Evolutionary conservation across 1,140 invertebrate genomes (phyloP).

Genomic region (Globodera rostochiensis): DNA sequence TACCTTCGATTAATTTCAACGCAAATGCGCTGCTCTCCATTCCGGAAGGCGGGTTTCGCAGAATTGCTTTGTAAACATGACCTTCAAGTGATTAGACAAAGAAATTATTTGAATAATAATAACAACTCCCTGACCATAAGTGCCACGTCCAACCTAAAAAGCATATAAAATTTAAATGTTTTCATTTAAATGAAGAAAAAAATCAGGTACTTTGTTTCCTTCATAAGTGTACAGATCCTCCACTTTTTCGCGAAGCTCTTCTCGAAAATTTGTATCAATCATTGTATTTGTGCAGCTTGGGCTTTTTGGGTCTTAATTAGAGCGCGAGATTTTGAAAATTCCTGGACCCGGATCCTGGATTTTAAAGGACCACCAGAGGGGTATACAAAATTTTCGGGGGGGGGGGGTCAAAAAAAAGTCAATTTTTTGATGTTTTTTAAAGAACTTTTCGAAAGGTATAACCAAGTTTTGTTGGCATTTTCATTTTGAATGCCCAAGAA

Average conservation of each 20-base stretch:
- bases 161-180: conserved; percentile 10
- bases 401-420: no score
- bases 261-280: conserved; percentile 55
- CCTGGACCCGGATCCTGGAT: no score
- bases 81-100: conserved; percentile 4
- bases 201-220: conserved; percentile 89
- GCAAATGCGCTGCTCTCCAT: conserved; percentile 78
- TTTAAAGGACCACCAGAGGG: no score
- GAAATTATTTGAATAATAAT: background rate
- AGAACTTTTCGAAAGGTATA: no score
- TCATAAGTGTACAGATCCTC: conserved; percentile 98
- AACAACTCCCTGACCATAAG: conserved; percentile 77
- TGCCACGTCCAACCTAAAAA: conserved; percentile 79
- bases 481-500: no score
- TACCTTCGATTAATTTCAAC: conserved; percentile 97
- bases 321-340: no score
- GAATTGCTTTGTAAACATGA: conserved; percentile 92
- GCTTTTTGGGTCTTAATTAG: no score
- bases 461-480: no score
- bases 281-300: conserved; percentile 16
- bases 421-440: no score
- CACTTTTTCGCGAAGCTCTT: conserved; percentile 70
- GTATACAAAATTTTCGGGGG: no score
- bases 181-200: conserved; percentile 1
- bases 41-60: conserved; percentile 70